phyloP scores from a whole-genome alignment of 1,140 invertebrate species.

The Drosophila setifemur region DNA sequence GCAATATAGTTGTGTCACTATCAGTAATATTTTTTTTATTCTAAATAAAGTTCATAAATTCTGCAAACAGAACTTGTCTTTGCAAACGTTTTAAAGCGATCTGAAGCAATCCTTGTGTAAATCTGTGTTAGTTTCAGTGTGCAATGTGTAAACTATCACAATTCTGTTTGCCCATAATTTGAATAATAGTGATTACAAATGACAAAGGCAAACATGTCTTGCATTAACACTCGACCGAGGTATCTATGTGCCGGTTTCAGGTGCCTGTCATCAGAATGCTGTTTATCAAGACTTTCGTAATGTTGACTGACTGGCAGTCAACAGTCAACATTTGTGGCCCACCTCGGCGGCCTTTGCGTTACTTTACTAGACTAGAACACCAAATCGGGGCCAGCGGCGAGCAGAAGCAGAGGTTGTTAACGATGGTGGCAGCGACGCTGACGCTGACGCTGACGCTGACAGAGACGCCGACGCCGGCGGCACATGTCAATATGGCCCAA shows the following conservation, averaged over 20 bases:
- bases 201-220: background rate
- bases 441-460: background rate
- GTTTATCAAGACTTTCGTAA: slow-evolving; percentile 48
- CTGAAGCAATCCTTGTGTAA: too few species aligned
- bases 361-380: slow-evolving; percentile 38
- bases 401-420: slow-evolving; percentile 51
- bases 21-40: too few species aligned
- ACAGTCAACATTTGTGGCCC: slow-evolving; percentile 38
- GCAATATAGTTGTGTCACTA: too few species aligned
- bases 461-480: slow-evolving; percentile 10
- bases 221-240: background rate
- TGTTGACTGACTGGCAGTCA: slow-evolving; percentile 30
- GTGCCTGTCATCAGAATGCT: slow-evolving; percentile 31
- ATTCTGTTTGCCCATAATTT: background rate
- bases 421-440: background rate
- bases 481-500: slow-evolving; percentile 77
- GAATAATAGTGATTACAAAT: slow-evolving; percentile 20
- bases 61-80: too few species aligned
- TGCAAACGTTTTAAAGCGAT: too few species aligned
- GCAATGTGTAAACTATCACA: background rate
- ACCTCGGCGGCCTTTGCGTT: slow-evolving; percentile 49
- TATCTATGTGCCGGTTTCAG: slow-evolving; percentile 3
- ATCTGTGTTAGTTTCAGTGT: too few species aligned
- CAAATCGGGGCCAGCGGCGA: slow-evolving; percentile 45
- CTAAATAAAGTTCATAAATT: too few species aligned